A percentile compares a stretch with the other conserved stretches of the same genome.
Conservation (phyloP, 2,113 vertebrate genomes). For the Microtus richardsoni region DNA sequence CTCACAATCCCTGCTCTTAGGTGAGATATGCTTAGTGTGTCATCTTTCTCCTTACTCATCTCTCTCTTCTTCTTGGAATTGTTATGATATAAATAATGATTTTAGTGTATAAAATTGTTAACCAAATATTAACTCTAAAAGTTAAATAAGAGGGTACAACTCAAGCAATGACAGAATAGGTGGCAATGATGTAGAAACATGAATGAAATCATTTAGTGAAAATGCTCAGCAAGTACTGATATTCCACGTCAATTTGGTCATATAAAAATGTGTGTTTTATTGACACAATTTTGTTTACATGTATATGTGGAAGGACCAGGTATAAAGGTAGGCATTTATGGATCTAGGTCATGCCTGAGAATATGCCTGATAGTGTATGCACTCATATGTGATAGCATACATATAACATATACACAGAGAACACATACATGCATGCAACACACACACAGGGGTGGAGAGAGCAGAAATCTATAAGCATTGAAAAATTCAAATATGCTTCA, state of each 20-base stretch:
- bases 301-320: not conserved
- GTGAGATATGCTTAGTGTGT: not conserved
- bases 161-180: not conserved
- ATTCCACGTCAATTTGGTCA: not conserved
- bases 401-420: not conserved
- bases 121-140: not conserved
- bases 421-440: not conserved
- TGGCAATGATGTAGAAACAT: not conserved
- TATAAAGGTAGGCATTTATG: not conserved
- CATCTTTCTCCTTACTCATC: not conserved
- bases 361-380: not conserved
- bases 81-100: not conserved
- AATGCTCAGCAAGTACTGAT: not conserved
- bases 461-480: not conserved
- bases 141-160: not conserved
- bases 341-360: not conserved
- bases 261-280: not conserved
- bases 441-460: not conserved
- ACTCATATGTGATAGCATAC: not conserved
- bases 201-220: conserved; percentile 20
- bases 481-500: not conserved
- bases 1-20: not conserved
- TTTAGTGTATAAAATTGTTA: not conserved
- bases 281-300: not conserved
- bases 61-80: not conserved